Conservation (phyloP, 1,140 invertebrate species). For the Leptopilina clavipes region DNA sequence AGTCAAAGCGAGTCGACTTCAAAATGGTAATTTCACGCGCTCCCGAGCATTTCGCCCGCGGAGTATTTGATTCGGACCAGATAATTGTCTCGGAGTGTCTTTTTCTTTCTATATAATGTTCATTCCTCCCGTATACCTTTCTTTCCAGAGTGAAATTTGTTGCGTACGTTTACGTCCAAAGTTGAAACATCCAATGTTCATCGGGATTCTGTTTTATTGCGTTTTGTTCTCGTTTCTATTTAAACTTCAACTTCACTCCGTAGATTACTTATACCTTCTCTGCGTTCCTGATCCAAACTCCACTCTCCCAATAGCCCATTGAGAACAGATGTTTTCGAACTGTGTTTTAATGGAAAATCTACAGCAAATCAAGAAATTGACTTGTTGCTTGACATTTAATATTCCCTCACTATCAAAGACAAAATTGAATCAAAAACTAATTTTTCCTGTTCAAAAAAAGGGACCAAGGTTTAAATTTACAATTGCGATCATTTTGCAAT, state of each 20-base stretch:
- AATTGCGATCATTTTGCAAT: too few species aligned
- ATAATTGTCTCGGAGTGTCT: conserved; percentile 44
- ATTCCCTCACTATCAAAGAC: not conserved
- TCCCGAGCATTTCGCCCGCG: conserved; percentile 57
- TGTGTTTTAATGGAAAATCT: conserved; percentile 6
- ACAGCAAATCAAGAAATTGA: not conserved
- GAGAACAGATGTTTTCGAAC: conserved; percentile 18
- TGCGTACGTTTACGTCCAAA: conserved; percentile 28
- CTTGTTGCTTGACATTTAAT: not conserved
- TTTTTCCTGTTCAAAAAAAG: too few species aligned
- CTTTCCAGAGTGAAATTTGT: not conserved
- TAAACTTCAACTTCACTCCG: conserved; percentile 15
- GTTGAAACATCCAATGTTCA: conserved; percentile 24
- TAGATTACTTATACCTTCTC: conserved; percentile 1
- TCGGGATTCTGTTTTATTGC: conserved; percentile 15
- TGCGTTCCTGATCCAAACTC: not conserved
- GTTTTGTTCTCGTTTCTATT: not conserved
- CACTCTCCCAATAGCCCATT: not conserved
- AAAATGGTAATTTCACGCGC: conserved; percentile 63
- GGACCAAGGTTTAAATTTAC: too few species aligned
- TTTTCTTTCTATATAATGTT: conserved; percentile 8
- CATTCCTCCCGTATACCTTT: conserved; percentile 6
- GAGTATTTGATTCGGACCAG: conserved; percentile 58
- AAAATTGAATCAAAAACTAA: too few species aligned
- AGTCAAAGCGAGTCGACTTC: conserved; percentile 43